phyloP scores from a whole-genome alignment of 2,113 vertebrate genomes.

The Microcebus griseorufus region DNA sequence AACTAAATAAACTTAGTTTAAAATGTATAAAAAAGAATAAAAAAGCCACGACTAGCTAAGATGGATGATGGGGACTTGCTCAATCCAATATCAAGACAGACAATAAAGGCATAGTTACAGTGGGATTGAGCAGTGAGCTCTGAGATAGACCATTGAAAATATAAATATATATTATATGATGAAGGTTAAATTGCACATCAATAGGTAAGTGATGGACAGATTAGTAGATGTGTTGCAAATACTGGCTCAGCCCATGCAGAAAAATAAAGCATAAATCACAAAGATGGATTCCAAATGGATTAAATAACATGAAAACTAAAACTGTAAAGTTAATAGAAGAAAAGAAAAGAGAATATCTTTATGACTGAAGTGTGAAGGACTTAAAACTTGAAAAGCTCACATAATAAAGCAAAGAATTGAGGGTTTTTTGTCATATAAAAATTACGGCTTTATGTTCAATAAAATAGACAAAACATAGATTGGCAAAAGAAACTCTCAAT shows the following conservation, averaged over 20 bases:
- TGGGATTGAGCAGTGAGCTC: neutral
- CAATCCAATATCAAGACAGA: neutral
- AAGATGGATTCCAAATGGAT: neutral
- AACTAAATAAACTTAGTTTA: neutral
- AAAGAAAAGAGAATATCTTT: neutral
- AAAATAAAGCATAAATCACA: neutral
- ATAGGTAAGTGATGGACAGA: neutral
- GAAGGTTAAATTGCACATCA: neutral
- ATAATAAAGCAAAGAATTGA: neutral
- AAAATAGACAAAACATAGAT: neutral
- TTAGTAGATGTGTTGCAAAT: neutral
- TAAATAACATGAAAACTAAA: neutral
- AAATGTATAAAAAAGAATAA: neutral
- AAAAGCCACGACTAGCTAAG: neutral
- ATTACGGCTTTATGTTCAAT: neutral
- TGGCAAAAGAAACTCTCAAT: constrained; percentile 17
- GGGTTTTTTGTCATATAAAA: neutral
- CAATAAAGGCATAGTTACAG: neutral
- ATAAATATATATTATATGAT: neutral
- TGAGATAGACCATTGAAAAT: neutral
- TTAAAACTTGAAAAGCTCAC: neutral
- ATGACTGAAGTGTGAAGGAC: neutral
- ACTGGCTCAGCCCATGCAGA: neutral
- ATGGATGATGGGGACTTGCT: neutral
- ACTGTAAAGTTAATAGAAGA: constrained; percentile 35